phyloP scores from a whole-genome alignment of 2,888 invertebrate species.

The Aspidiotus destructor region DNA sequence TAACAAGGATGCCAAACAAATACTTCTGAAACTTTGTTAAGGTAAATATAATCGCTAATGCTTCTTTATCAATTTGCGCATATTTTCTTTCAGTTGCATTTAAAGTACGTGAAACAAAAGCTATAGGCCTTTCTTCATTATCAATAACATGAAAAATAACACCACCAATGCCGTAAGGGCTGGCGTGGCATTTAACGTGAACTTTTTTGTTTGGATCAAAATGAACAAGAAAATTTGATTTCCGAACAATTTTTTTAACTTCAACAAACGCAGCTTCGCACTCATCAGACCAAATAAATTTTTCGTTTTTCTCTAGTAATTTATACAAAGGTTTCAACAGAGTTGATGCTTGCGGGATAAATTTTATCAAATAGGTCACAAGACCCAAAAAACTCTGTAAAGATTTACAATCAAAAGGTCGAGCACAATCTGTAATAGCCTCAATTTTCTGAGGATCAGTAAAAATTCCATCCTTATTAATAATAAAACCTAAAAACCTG shows the following conservation, averaged over 20 bases:
- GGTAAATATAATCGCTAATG: slow-evolving; percentile 38
- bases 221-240: slow-evolving; percentile 35
- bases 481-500: slow-evolving; percentile 36
- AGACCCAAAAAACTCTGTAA: slow-evolving; percentile 15
- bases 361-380: slow-evolving; percentile 17
- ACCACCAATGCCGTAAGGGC: slow-evolving; percentile 40
- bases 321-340: slow-evolving; percentile 15
- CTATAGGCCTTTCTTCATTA: slow-evolving; percentile 36
- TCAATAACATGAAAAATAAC: slow-evolving; percentile 37
- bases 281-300: slow-evolving; percentile 6
- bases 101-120: slow-evolving; percentile 37
- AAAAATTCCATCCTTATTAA: slow-evolving; percentile 34
- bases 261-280: slow-evolving; percentile 5
- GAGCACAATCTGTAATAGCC: slow-evolving; percentile 29
- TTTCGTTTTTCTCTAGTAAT: slow-evolving; percentile 10
- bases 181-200: slow-evolving; percentile 42
- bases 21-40: slow-evolving; percentile 37
- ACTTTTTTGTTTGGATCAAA: slow-evolving; percentile 37
- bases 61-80: slow-evolving; percentile 38
- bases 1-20: slow-evolving; percentile 38
- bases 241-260: slow-evolving; percentile 33
- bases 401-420: slow-evolving; percentile 1
- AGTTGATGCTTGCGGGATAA: slow-evolving; percentile 6
- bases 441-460: slow-evolving; percentile 29
- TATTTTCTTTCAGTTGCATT: slow-evolving; percentile 37